phyloP scores from a whole-genome alignment of 2,113 vertebrate genomes.

The Toxostoma redivivum region DNA sequence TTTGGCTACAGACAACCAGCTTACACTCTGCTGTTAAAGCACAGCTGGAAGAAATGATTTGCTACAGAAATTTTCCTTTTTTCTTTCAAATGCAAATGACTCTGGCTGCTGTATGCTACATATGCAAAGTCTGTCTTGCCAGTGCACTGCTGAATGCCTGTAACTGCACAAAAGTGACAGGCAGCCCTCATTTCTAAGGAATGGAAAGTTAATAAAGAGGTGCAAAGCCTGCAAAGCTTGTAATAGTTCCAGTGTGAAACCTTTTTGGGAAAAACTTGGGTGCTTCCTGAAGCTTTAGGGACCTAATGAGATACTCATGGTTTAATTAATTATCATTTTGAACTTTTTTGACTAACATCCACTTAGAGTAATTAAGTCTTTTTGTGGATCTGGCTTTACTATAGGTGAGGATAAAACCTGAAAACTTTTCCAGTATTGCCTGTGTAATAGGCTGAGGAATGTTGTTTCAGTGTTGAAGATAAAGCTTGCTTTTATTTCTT shows the following conservation, averaged over 20 bases:
- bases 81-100: constrained; percentile 5
- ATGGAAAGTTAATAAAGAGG: not conserved
- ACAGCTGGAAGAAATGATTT: not conserved
- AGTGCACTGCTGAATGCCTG: not conserved
- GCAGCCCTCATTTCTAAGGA: not conserved
- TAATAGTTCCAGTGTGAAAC: not conserved
- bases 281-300: not conserved
- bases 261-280: not conserved
- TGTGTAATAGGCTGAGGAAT: not conserved
- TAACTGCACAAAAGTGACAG: not conserved
- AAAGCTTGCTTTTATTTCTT: not conserved
- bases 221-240: not conserved
- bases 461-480: not conserved
- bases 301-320: not conserved
- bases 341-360: not conserved
- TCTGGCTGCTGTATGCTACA: not conserved
- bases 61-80: not conserved
- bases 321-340: not conserved
- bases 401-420: constrained; percentile 1
- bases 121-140: not conserved
- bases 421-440: not conserved
- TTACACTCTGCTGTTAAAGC: not conserved
- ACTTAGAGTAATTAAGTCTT: constrained; percentile 14
- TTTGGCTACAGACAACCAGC: not conserved
- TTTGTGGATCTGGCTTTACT: not conserved